Percentiles rank a stretch among this genome's conserved stretches.
Conservation (phyloP, 2,113 vertebrate species). For the Ifrita kowaldi region DNA sequence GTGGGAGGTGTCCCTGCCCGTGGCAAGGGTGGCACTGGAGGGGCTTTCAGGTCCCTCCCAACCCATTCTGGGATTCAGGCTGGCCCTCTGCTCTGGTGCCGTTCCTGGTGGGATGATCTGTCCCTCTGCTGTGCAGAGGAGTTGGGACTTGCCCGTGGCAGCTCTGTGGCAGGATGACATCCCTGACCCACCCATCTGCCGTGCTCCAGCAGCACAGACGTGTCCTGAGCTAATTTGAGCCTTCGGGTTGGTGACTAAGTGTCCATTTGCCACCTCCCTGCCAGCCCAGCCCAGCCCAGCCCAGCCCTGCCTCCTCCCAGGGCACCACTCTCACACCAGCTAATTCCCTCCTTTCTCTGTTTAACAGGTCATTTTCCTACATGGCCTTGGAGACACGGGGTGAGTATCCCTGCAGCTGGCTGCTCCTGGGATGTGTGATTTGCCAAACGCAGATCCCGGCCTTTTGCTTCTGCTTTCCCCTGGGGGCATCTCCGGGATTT, state of each 20-base stretch:
- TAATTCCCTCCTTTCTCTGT: conserved; percentile 1
- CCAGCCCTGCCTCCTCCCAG: not conserved
- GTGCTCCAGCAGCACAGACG: not conserved
- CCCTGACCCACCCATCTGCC: not conserved
- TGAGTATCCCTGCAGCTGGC: conserved; percentile 68
- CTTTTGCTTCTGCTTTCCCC: not conserved
- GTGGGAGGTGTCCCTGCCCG: not conserved
- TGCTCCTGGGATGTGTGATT: rapidly evolving
- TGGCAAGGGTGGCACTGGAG: too few species aligned
- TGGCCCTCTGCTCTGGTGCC: not conserved
- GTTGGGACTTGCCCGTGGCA: not conserved
- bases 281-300: not conserved
- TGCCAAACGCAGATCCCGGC: rapidly evolving
- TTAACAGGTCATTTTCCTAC: conserved; percentile 94
- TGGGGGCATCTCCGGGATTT: rapidly evolving
- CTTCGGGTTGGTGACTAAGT: not conserved
- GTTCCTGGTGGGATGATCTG: not conserved
- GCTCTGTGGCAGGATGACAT: not conserved
- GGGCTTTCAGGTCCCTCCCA: not conserved
- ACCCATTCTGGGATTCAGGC: not conserved
- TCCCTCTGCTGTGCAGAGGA: not conserved
- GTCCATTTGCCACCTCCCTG: not conserved
- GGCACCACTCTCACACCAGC: not conserved
- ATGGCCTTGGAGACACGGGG: conserved; percentile 96
- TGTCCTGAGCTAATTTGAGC: not conserved